phyloP scores from a whole-genome alignment of 2,797 vertebrate genomes.

The Myripristis murdjan region DNA sequence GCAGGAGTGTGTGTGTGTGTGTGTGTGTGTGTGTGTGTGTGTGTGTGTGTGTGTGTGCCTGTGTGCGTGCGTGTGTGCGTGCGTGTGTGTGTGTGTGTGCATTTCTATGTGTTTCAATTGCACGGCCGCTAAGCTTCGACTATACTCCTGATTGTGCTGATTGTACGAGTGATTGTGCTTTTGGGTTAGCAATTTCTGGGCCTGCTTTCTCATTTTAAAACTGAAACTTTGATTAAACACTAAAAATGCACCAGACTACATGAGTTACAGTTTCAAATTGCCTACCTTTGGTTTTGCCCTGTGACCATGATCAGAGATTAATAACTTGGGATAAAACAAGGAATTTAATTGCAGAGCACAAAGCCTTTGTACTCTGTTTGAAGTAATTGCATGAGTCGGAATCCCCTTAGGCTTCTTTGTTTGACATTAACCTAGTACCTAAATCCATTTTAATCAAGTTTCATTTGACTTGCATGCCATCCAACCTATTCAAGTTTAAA shows the following conservation, averaged over 20 bases:
- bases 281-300: constrained; percentile 39
- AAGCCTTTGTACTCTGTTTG: constrained; percentile 63
- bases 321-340: constrained; percentile 35
- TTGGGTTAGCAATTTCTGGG: neutral
- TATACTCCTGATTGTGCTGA: neutral
- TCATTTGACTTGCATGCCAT: constrained; percentile 28
- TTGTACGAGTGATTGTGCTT: neutral
- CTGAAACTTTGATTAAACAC: constrained; percentile 17
- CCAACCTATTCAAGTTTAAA: constrained; percentile 31
- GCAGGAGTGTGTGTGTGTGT: neutral
- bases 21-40: constrained; percentile 5
- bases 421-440: constrained; percentile 55
- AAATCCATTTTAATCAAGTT: constrained; percentile 75
- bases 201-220: constrained; percentile 7
- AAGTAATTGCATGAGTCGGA: constrained; percentile 63
- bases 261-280: constrained; percentile 19
- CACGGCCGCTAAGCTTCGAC: neutral
- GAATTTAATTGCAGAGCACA: constrained; percentile 39
- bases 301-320: constrained; percentile 55
- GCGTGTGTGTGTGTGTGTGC: constrained; percentile 4
- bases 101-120: neutral
- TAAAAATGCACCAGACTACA: constrained; percentile 20
- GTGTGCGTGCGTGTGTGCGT: constrained; percentile 5
- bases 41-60: neutral
- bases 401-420: constrained; percentile 58